phyloP scores from a whole-genome alignment of 23 tunicate species.

The Trididemnum clinides region DNA sequence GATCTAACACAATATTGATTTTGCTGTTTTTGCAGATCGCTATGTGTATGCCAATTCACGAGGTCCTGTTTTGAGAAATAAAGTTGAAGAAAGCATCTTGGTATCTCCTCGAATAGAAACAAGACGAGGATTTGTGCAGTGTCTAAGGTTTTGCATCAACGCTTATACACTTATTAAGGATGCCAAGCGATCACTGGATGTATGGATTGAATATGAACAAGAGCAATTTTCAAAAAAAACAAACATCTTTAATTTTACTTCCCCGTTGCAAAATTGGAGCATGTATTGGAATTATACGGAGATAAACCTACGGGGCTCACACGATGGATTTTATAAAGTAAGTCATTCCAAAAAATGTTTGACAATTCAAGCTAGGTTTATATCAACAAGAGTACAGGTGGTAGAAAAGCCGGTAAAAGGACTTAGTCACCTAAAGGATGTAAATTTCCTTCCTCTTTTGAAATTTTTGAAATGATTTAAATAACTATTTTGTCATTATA shows the following conservation, averaged over 20 bases:
- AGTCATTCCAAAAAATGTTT: not conserved
- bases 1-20: too few species aligned
- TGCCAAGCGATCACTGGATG: conserved; percentile 36
- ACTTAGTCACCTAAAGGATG: too few species aligned
- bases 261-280: conserved; percentile 24
- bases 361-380: not conserved
- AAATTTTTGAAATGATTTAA: too few species aligned
- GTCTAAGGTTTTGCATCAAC: conserved; percentile 75
- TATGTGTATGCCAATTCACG: conserved; percentile 44
- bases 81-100: not conserved
- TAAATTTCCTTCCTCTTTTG: too few species aligned
- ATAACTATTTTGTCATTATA: too few species aligned
- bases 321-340: conserved; percentile 43
- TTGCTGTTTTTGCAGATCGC: not conserved
- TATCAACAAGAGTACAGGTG: not conserved
- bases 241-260: conserved; percentile 28
- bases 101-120: conserved; percentile 26
- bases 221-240: not conserved
- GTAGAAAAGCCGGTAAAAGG: too few species aligned
- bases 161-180: conserved; percentile 39
- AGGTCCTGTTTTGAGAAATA: not conserved
- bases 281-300: conserved; percentile 74
- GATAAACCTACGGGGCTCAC: conserved; percentile 26
- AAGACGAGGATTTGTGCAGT: conserved; percentile 40
- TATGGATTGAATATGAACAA: conserved; percentile 39